Evolutionary conservation across 2,113 vertebrate species (phyloP), one percentile per base, ranked within the genome.

Genomic region (Athene noctua): DNA sequence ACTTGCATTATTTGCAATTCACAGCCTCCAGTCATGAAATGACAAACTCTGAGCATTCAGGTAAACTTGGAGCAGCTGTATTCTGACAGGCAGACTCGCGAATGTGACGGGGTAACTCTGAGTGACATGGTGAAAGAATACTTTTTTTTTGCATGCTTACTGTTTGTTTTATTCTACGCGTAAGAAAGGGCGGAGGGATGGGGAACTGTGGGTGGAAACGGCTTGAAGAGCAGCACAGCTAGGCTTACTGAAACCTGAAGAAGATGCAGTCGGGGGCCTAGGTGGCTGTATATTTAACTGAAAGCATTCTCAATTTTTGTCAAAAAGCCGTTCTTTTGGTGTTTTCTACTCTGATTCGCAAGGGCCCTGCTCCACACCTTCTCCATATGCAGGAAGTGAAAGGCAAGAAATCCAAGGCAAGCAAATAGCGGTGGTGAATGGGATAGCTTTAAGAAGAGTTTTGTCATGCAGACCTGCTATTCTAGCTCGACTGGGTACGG

Each of bases 11-110:
- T 97, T 98, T 97, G 95, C 94, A 96, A 94, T 94, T 98, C 96
- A 95, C 94, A 97, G 94, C 87, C 94, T 92, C 63, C 82, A 96
- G 95, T 97, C 96, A 97, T 81, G 94, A 96, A 97, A 97, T 96
- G 92, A 96, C 91, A 97, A 94, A 85, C 67, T 96, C 68, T 88
- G 84, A 96, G 93, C 94, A 80, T 86, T 91, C 82, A 97, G 94
- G 96, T 97, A 92, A 90, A 97, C 80, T 85, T 21, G 65, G 57
- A 97, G 90, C 95, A 95, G 96, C 95, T 97, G 95, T 80, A 90
- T 65, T 73, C 96, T 98, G 97, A 92, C 92, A 98, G 92, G 62
- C 74, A 96, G 86, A 71, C 67, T 88, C 4, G 2, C 2, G 4
- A 89, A 67, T 95, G 86, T 95, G 93, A 73, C 1, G 9, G 36